A percentile compares a stretch with the other conserved stretches of the same genome.
phyloP scores from a whole-genome alignment of 2,113 vertebrate genomes.

The Clinocottus analis region DNA sequence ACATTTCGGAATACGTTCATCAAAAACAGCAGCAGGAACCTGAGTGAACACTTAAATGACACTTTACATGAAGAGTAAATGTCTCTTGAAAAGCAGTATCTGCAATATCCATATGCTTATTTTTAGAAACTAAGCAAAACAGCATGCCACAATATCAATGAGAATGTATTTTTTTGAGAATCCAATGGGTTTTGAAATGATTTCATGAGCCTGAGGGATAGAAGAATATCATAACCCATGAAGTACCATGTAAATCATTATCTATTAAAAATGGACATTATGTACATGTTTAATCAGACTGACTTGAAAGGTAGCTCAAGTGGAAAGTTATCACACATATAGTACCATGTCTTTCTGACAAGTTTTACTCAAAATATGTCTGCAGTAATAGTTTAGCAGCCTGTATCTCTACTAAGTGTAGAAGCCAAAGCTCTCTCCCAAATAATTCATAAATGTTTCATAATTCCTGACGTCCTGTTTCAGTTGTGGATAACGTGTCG shows the following conservation, averaged over 20 bases:
- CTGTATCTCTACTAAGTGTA: slow-evolving; percentile 45
- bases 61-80: slow-evolving; percentile 7
- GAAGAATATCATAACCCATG: neutral
- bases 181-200: slow-evolving; percentile 6
- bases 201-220: neutral
- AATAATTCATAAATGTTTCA: slow-evolving; percentile 61
- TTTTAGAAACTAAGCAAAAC: slow-evolving; percentile 23
- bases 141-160: slow-evolving; percentile 9
- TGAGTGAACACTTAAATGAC: slow-evolving; percentile 10
- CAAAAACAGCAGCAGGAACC: slow-evolving; percentile 23
- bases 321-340: neutral
- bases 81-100: slow-evolving; percentile 15
- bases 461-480: slow-evolving; percentile 44
- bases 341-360: slow-evolving; percentile 14
- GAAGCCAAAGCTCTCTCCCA: slow-evolving; percentile 43
- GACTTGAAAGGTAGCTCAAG: neutral
- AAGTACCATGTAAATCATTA: neutral
- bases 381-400: slow-evolving; percentile 46
- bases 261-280: neutral
- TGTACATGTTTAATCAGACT: neutral
- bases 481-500: slow-evolving; percentile 52
- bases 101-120: slow-evolving; percentile 14
- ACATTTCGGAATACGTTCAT: slow-evolving; percentile 4
- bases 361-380: slow-evolving; percentile 46
- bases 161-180: slow-evolving; percentile 18